Percentiles rank a stretch among this genome's conserved stretches.
Evolutionary conservation across 2,113 vertebrate genomes (phyloP).

Genomic region (Siniperca chuatsi): DNA sequence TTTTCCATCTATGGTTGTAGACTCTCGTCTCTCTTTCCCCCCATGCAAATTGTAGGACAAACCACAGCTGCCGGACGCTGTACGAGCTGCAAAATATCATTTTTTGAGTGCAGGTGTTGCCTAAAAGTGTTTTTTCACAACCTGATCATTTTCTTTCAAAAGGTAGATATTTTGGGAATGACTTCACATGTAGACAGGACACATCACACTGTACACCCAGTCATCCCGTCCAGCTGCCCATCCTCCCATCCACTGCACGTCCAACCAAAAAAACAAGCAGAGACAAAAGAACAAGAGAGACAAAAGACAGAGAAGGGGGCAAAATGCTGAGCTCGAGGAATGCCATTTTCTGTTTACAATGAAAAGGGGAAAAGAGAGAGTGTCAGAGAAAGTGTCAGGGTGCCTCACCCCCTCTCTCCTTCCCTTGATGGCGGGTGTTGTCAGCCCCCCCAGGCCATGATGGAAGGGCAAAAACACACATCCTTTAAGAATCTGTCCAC

Average conservation of each 20-base stretch:
- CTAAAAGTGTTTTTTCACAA: background rate
- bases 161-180: background rate
- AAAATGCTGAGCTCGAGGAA: slow-evolving; percentile 76
- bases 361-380: slow-evolving; percentile 63
- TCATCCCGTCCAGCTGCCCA: slow-evolving; percentile 24
- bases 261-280: slow-evolving; percentile 25
- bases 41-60: background rate
- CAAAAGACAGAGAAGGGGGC: slow-evolving; percentile 64
- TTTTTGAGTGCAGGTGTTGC: background rate
- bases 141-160: background rate
- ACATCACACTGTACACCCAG: background rate
- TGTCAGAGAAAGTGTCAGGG: slow-evolving; percentile 73
- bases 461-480: slow-evolving; percentile 66
- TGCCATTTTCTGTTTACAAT: slow-evolving; percentile 77
- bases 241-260: slow-evolving; percentile 19
- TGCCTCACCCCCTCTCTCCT: slow-evolving; percentile 32
- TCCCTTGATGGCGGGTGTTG: slow-evolving; percentile 59
- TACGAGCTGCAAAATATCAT: background rate
- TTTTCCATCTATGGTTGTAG: too few relatives aligned
- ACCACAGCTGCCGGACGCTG: too few relatives aligned
- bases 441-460: slow-evolving; percentile 63
- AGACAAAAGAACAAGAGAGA: slow-evolving; percentile 63
- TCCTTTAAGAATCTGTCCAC: slow-evolving; percentile 71
- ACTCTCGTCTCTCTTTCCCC: background rate
- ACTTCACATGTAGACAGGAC: background rate